A percentile compares a stretch with the other conserved stretches of the same genome.
Conservation (phyloP, 2,113 vertebrate genomes). For the Thinocorus orbignyianus region DNA sequence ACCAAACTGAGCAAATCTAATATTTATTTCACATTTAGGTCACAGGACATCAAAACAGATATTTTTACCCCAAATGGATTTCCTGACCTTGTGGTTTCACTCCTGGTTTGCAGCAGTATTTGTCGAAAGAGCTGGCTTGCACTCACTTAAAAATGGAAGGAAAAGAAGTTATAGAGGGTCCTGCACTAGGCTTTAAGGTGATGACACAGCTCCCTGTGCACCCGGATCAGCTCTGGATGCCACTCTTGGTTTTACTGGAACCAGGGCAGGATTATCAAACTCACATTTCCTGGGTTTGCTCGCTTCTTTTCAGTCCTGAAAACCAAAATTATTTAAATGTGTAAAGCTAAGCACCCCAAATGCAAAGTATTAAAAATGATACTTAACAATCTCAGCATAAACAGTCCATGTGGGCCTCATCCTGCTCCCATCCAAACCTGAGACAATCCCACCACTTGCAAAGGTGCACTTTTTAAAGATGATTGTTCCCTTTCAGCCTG, state of each 20-base stretch:
- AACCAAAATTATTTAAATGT: neutral
- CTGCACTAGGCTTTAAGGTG: neutral
- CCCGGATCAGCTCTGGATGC: neutral
- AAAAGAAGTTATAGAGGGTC: neutral
- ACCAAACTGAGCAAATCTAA: constrained; percentile 36
- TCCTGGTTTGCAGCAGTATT: neutral
- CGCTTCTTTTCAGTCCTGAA: neutral
- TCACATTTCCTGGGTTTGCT: neutral
- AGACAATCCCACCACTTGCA: neutral
- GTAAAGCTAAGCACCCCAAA: neutral
- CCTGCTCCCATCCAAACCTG: neutral
- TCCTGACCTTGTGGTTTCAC: neutral
- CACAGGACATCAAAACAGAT: constrained; percentile 31
- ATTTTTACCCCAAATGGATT: neutral
- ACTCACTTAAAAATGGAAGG: neutral
- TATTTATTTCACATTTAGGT: constrained; percentile 56
- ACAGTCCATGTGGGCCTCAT: neutral
- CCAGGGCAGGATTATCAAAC: neutral
- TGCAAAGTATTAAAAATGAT: neutral
- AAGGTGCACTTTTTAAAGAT: neutral
- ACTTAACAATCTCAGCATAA: neutral
- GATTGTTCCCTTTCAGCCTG: neutral
- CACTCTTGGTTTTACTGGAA: neutral
- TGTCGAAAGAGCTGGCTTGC: neutral
- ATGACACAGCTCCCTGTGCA: neutral